Evolutionary conservation across 2,113 vertebrate genomes (phyloP).

Genomic region (Uropsilus gracilis): DNA sequence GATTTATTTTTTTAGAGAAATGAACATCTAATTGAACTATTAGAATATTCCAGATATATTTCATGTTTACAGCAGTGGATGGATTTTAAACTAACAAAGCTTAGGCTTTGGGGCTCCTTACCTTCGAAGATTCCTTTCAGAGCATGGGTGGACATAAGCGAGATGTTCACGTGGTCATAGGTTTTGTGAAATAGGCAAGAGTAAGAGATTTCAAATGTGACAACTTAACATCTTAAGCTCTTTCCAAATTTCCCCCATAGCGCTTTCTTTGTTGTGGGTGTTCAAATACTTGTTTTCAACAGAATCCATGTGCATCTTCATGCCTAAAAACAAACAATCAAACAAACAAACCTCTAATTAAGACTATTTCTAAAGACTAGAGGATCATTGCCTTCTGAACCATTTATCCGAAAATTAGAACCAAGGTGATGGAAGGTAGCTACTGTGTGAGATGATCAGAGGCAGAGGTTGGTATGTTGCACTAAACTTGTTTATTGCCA

Average conservation of each 20-base stretch:
- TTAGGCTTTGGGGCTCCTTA: background rate
- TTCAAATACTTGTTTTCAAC: conserved; percentile 53
- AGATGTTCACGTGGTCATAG: background rate
- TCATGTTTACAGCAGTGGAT: background rate
- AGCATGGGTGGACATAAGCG: background rate
- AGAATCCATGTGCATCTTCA: conserved; percentile 5
- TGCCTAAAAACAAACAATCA: background rate
- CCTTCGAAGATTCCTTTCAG: background rate
- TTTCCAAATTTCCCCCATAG: background rate
- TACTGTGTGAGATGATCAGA: background rate
- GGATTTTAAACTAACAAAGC: background rate
- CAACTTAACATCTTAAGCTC: background rate
- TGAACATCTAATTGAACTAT: background rate
- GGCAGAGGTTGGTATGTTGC: background rate
- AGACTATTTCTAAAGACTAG: background rate
- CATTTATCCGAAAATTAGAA: background rate
- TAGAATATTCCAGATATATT: background rate
- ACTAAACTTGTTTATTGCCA: background rate
- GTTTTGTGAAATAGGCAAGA: conserved; percentile 11
- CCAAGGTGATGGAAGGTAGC: background rate
- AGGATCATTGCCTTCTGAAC: background rate
- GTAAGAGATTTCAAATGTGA: background rate
- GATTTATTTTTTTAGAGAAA: background rate
- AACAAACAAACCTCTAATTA: background rate
- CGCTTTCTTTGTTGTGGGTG: background rate